Conservation (phyloP, 2,888 invertebrate species). For the Fragum fragum region DNA sequence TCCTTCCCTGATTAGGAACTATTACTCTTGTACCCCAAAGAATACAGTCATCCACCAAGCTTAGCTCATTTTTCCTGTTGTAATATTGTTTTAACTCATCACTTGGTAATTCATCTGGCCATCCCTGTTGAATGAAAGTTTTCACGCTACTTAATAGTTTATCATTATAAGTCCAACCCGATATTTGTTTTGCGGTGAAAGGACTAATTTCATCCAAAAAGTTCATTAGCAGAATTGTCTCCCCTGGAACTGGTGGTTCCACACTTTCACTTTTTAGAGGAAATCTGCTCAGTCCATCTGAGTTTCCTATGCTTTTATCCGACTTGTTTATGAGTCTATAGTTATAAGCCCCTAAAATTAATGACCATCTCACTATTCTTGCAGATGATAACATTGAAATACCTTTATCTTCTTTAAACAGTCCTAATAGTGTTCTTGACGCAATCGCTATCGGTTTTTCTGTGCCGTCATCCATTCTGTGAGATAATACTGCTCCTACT, state of each 20-base stretch:
- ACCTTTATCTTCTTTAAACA: too few species aligned
- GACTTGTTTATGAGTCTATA: slow-evolving; percentile 10
- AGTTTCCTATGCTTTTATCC: slow-evolving; percentile 25
- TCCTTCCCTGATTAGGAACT: too few species aligned
- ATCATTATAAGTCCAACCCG: background rate
- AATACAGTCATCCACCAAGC: too few species aligned
- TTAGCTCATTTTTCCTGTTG: too few species aligned
- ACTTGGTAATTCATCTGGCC: too few species aligned
- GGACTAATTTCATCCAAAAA: slow-evolving; percentile 10
- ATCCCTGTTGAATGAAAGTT: too few species aligned
- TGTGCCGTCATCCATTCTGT: too few species aligned
- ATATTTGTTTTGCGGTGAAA: slow-evolving; percentile 2
- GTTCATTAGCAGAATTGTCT: slow-evolving; percentile 14
- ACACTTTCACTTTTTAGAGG: too few species aligned
- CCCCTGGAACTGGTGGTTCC: slow-evolving; percentile 29
- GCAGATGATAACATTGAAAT: too few species aligned
- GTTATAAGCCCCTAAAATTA: slow-evolving; percentile 23
- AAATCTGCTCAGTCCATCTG: slow-evolving; percentile 25
- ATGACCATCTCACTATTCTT: slow-evolving; percentile 23
- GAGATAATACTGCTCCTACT: too few species aligned
- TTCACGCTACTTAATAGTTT: background rate
- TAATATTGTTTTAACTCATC: too few species aligned
- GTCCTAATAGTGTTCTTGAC: slow-evolving; percentile 48
- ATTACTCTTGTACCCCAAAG: too few species aligned
- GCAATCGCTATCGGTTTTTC: slow-evolving; percentile 53